Evolutionary conservation across 2,888 invertebrate species (phyloP), one percentile per base, ranked within the genome.

Genomic region (Callyntrura guangdongensis): DNA sequence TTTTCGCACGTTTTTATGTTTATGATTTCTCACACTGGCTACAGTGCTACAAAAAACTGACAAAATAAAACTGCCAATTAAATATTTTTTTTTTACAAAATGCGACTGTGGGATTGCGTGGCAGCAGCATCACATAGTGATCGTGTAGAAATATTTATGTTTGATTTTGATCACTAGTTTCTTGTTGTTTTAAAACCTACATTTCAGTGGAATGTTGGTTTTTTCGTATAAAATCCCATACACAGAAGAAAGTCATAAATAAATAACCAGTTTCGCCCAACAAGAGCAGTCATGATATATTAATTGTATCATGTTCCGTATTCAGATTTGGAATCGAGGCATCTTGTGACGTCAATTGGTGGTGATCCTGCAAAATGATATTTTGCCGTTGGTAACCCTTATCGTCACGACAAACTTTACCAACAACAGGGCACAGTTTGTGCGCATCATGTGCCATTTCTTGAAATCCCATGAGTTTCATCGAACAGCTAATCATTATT

Each of bases 241-340:
- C 61, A 83, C 22, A 89, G 89, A 27, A 25, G 74, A 64, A 61
- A 59, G 74, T 74, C 59, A 83, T 89, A 89, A 89, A 89, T 82
- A 83, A 89, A 59, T 81, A 83, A 67, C 89, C 53, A 74, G 89
- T 82, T 83, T 64, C 36, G 53, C 25, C 77, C 20, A 77, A 77
- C 77, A 25, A 53, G 77, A 77, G 77, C 77, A 77, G n/a, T 20
- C 45, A 77, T 64, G 47, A 69, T 72, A 88, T 47, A 79, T 88
- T 82, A 82, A 72, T 81, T 56, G 67, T 89, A 47, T 64, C 77
- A 56, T 77, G 9, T 81, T 36, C 36, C 2, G 3, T 53, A 53
- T 67, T 89, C 89, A 72, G 17, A 89, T 83, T 83, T 89, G 89
- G 89, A 47, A 83, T 83, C 45, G 56, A 69, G 61, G 83, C 27